Base-by-base conservation (phyloP, 1,140 invertebrate species). In the Ptiloglossa arizonensis region DNA sequence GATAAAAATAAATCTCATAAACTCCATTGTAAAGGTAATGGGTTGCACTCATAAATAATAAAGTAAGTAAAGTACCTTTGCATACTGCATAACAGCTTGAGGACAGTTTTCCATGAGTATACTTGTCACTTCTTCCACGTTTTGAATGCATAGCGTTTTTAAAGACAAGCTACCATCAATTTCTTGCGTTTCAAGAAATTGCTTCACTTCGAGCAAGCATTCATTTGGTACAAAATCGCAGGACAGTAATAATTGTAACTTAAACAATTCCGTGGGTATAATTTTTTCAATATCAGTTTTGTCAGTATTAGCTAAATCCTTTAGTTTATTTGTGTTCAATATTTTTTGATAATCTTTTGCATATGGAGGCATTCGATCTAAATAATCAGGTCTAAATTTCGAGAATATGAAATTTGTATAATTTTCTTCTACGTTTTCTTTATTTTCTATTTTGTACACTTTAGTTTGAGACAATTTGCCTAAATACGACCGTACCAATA, bases 401-500 rank as follows among this genome's bases (percentile, higher is more conserved):
- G 89, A 89, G 66, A 94, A 94, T 41, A 94, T 82, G 72, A 91
- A 94, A 48, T 85, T 86, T 8, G 90, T 90, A 41, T 88, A 84
- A 38, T 88, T 85, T 27, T 87, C 76, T 4, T 86, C 79, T 6
- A 87, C 79, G 54, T 87, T 84, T 6, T 85, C 75, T 35, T 85
- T 86, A n/a, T 86, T 72, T 17, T 89, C 87, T 6, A 78, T 59
- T 56, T 89, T 88, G 60, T 90, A 89, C 41, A 88, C 68, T 48
- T 88, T 89, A 1, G 87, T 87, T 75, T 92, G 92, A 66, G 93
- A 90, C 13, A 94, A 79, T 85, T 94, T 93, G 5, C 93, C 93
- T 29, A 94, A 80, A 70, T 94, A 94, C 1, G 94, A 94, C 38
- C 94, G 86, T 1, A 94, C 93, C 22, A 94, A 78, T n/a, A 94